Evolutionary conservation across 2,113 vertebrate species (phyloP).

Genomic region (Pavo muticus): DNA sequence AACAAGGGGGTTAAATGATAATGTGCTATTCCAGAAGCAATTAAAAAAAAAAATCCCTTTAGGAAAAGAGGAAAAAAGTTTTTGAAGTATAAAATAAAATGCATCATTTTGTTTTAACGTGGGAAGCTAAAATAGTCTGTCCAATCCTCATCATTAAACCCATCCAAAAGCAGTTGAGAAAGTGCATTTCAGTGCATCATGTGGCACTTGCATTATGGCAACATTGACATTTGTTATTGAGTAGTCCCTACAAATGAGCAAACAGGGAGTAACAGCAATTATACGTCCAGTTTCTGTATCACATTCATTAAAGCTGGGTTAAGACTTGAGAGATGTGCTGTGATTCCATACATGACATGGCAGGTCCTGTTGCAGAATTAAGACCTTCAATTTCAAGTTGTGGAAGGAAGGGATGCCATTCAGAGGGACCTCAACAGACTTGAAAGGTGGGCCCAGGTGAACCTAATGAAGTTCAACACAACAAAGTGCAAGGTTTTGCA

Average conservation of each 20-base stretch:
- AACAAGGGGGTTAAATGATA: constrained; percentile 57
- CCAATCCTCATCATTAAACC: not conserved
- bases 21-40: constrained; percentile 32
- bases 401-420: too few relatives aligned
- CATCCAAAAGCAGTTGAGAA: not conserved
- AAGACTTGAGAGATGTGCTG: not conserved
- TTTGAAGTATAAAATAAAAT: constrained; percentile 36
- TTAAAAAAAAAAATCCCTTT: not conserved
- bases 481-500: too few relatives aligned
- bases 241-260: not conserved
- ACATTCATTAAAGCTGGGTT: not conserved
- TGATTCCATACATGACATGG: rapidly evolving
- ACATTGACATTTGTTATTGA: not conserved
- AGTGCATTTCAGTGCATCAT: not conserved
- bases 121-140: not conserved
- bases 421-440: too few relatives aligned
- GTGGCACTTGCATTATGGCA: not conserved
- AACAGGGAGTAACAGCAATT: not conserved
- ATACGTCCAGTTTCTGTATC: not conserved
- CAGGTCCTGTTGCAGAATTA: not conserved
- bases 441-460: too few relatives aligned
- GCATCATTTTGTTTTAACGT: not conserved
- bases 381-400: not conserved
- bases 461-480: too few relatives aligned
- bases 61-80: not conserved